Conservation (phyloP, 1,140 invertebrate species). For the Telenomus remus region DNA sequence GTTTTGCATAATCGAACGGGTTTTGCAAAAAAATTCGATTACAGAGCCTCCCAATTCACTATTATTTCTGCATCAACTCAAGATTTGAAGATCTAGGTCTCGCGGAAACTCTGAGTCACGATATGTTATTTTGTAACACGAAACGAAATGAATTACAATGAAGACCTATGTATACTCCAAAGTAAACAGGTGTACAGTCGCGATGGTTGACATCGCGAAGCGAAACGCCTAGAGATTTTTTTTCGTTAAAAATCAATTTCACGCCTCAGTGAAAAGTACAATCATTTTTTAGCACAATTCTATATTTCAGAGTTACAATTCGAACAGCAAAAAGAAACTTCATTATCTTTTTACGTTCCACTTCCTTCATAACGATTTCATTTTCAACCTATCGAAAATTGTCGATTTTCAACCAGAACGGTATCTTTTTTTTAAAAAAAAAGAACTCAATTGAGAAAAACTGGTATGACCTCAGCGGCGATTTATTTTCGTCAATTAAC, state of each 20-base stretch:
- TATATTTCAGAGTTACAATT: too few species aligned
- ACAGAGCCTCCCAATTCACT: constrained; percentile 12
- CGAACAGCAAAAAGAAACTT: too few species aligned
- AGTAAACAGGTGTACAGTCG: constrained; percentile 26
- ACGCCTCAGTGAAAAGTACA: neutral
- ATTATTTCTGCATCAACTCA: constrained; percentile 17
- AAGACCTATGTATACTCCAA: constrained; percentile 18
- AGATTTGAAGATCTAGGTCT: constrained; percentile 41
- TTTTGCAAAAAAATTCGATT: constrained; percentile 27
- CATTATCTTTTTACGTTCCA: too few species aligned
- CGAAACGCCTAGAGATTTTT: constrained; percentile 8
- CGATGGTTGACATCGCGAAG: constrained; percentile 14
- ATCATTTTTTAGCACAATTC: too few species aligned
- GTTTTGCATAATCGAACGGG: constrained; percentile 14
- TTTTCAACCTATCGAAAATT: too few species aligned
- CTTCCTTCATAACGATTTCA: too few species aligned
- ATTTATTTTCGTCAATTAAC: constrained; percentile 12
- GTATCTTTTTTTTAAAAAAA: too few species aligned
- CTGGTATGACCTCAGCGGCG: neutral
- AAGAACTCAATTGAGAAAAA: neutral
- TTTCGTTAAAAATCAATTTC: constrained; percentile 3
- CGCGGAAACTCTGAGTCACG: constrained; percentile 40
- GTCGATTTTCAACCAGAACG: too few species aligned
- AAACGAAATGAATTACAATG: constrained; percentile 34
- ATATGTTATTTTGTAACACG: constrained; percentile 35